Base-by-base conservation (phyloP, 2,113 vertebrate species). In the Hydropotes inermis region DNA sequence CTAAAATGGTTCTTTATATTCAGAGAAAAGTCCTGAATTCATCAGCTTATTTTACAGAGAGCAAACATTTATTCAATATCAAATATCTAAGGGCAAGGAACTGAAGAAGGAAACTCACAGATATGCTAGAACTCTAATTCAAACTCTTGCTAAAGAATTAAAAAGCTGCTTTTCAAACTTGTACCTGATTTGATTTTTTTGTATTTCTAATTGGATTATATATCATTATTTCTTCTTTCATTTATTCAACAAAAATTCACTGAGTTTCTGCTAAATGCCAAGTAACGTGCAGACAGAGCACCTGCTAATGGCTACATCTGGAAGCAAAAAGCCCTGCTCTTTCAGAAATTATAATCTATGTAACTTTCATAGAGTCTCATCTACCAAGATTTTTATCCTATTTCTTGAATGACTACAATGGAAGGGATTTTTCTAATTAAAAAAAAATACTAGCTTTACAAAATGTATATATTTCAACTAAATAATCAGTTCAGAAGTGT, bases 201-300 rank as follows among this genome's bases (percentile, higher is more conserved):
- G 6, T 70, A 47, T 58, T 96, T 91, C 9, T 58, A 52, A 39
- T 58, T 91, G 45, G 8, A 43, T 92, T 47, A 15, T 67, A 36
- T 25, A 30, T 74, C 30, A 28, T 54, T 94, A 45, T 70, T 81
- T 87, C 28, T 89, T 83, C 60, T 92, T 97, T 97, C 45, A 95
- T 76, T 96, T 55, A 67, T 76, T 57, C 25, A 85, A 52, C 9
- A 83, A 94, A 93, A 60, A 79, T 45, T 50, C 25, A 61, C 27
- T 19, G 74, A 86, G 21, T 43, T 45, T 61, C 33, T 55, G 21
- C 6, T 57, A 58, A 52, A 28, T 94, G 79, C 83, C 55, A 50
- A 82, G 60, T 36, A 45, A 55, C 0, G 0, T 60, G 5, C 33
- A 60, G 17, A 28, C 6, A 78, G 67, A 94, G 12, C 9, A 57